Conservation (phyloP, 2,888 invertebrate species). For the Xanthia togata region DNA sequence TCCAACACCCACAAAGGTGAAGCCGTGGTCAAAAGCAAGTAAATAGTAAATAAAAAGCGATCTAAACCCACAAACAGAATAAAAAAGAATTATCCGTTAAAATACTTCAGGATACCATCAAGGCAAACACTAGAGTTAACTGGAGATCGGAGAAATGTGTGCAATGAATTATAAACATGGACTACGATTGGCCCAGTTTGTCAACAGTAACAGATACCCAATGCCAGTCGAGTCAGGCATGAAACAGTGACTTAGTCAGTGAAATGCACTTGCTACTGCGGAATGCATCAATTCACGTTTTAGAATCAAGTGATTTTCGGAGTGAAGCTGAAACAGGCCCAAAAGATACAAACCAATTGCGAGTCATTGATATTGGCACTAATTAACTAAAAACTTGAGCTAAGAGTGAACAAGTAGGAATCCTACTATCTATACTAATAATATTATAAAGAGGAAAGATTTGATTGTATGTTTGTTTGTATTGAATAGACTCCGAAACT, state of each 20-base stretch:
- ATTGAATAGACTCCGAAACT: too few relatives aligned
- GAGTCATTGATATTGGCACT: neutral
- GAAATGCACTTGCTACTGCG: neutral
- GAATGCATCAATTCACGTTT: neutral
- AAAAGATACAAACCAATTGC: neutral
- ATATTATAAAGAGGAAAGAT: too few relatives aligned
- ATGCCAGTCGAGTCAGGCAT: slow-evolving; percentile 25
- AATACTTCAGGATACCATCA: neutral
- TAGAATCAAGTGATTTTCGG: neutral
- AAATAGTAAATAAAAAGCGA: neutral
- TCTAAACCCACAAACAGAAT: neutral
- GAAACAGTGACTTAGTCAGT: slow-evolving; percentile 11
- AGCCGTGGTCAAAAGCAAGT: too few relatives aligned
- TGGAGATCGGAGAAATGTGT: neutral
- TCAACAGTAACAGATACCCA: slow-evolving; percentile 22
- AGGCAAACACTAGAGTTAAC: slow-evolving; percentile 2
- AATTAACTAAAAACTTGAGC: neutral
- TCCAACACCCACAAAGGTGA: too few relatives aligned
- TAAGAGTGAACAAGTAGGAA: neutral
- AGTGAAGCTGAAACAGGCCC: neutral
- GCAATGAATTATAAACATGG: slow-evolving; percentile 49
- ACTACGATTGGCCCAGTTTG: slow-evolving; percentile 21
- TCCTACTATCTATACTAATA: neutral
- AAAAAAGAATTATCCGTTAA: neutral
- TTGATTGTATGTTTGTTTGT: too few relatives aligned